Evolutionary conservation across 2,888 invertebrate species (phyloP).

Genomic region (Atherix ibis): DNA sequence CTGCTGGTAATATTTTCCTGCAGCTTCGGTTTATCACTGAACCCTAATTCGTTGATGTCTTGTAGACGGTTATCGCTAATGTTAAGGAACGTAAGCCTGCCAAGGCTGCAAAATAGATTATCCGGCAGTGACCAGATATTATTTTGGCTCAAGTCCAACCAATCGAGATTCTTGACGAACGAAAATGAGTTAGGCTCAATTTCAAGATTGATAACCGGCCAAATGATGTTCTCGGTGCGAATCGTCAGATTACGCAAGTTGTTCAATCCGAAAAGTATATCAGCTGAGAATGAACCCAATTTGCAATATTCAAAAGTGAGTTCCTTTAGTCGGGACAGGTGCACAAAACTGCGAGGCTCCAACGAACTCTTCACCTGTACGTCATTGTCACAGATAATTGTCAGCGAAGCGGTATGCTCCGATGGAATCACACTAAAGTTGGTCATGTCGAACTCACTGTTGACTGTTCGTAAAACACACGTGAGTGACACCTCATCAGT

Average conservation of each 20-base stretch:
- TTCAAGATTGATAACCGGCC: conserved; percentile 72
- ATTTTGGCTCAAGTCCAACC: conserved; percentile 71
- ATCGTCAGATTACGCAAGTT: conserved; percentile 74
- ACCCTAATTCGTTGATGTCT: conserved; percentile 74
- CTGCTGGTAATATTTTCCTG: conserved; percentile 1
- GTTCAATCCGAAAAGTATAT: conserved; percentile 60
- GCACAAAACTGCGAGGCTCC: conserved; percentile 61
- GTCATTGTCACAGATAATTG: conserved; percentile 63
- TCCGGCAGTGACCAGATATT: conserved; percentile 83
- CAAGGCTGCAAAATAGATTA: conserved; percentile 67
- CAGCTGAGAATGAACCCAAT: conserved; percentile 64
- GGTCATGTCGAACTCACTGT: conserved; percentile 75
- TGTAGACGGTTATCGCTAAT: conserved; percentile 76
- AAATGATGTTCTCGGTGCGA: conserved; percentile 67
- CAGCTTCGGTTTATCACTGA: conserved; percentile 42
- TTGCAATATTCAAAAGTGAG: conserved; percentile 76
- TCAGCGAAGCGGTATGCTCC: conserved; percentile 63
- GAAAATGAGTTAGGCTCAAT: conserved; percentile 64
- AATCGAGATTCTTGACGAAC: conserved; percentile 61
- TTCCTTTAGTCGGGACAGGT: conserved; percentile 63
- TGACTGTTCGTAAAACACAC: conserved; percentile 67
- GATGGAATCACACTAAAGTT: conserved; percentile 77
- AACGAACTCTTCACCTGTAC: conserved; percentile 65
- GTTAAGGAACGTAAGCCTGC: conserved; percentile 64
- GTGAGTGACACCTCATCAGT: conserved; percentile 58